Base-by-base conservation (phyloP, 2,797 vertebrate species). In the Tenualosa thibaudeaui region DNA sequence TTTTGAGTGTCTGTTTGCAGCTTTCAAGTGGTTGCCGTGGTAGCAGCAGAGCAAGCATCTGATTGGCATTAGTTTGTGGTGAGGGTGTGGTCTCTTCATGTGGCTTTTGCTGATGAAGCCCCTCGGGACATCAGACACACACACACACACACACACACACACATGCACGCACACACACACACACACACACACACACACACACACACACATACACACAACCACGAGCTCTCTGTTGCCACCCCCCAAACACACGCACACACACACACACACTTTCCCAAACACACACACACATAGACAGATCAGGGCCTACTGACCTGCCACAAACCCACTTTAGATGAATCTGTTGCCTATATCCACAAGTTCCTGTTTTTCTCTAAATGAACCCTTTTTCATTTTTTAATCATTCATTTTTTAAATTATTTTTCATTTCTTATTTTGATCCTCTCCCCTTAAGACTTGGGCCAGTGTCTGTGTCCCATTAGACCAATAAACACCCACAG, bases 81-180 rank as follows among this genome's bases (percentile, higher is more conserved):
- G 62, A 65, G 62, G 62, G 62, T 31, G 62, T 65, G 62, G 62
- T 31, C 62, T 65, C 62, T 65, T 65, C 62, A 65, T 65, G 62
- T 65, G 62, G 62, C 62, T 31, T 24, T 24, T 65, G 24, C 10
- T 26, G 24, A 65, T 31, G 24, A 4, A 31, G 62, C 24, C 62
- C 62, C 62, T 65, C 24, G 31, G 62, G 24, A 26, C 62, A 65
- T 31, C 62, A 31, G 62, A 10, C 60, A 65, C 10, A 65, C 6
- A 24, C 62, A 65, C 5, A 6, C 62, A 65, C 62, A 65, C 24
- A 65, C 24, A 31, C 60, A 26, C 60, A 65, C 9, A 31, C 62
- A 31, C 62, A 31, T 24, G 31, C 62, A 65, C 62, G 13, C 62
- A 65, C 62, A 65, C 24, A 31, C 62, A 65, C 62, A 65, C 62